These are phyloP conservation scores for Nudaria mundana DNA, from an alignment of 2,888 invertebrate species.

Conservation along the genomic window DNA sequence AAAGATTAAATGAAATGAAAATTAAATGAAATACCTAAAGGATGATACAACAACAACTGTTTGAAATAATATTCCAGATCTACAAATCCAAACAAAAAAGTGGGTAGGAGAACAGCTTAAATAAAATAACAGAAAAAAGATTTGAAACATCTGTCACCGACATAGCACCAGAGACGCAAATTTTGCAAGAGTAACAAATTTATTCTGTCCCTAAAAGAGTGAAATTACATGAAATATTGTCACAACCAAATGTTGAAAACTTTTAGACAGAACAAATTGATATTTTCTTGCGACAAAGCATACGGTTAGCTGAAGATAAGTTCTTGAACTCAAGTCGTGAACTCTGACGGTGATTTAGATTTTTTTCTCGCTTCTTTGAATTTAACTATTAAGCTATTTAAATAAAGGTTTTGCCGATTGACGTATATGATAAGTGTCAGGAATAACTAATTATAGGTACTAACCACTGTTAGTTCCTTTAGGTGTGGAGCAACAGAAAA, in stretches of 20 bases:
- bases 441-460: too few species aligned
- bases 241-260: constrained; percentile 53
- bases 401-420: too few species aligned
- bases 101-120: too few species aligned
- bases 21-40: too few species aligned
- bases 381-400: too few species aligned
- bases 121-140: constrained; percentile 39
- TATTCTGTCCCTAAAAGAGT: constrained; percentile 69
- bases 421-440: too few species aligned
- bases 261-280: constrained; percentile 42
- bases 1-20: too few species aligned
- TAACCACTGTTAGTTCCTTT: too few species aligned
- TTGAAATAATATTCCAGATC: too few species aligned
- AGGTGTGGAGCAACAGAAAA: too few species aligned
- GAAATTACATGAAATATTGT: constrained; percentile 72
- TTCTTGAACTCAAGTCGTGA: constrained; percentile 10
- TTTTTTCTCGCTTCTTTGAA: neutral
- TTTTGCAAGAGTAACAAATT: constrained; percentile 49
- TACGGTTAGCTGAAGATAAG: constrained; percentile 16
- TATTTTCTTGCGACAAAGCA: constrained; percentile 32
- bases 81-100: too few species aligned
- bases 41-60: too few species aligned
- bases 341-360: neutral
- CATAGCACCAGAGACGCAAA: constrained; percentile 36
- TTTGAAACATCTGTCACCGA: constrained; percentile 54